Evolutionary conservation across 2,888 invertebrate genomes (phyloP).

Genomic region (Rhingia rostrata): DNA sequence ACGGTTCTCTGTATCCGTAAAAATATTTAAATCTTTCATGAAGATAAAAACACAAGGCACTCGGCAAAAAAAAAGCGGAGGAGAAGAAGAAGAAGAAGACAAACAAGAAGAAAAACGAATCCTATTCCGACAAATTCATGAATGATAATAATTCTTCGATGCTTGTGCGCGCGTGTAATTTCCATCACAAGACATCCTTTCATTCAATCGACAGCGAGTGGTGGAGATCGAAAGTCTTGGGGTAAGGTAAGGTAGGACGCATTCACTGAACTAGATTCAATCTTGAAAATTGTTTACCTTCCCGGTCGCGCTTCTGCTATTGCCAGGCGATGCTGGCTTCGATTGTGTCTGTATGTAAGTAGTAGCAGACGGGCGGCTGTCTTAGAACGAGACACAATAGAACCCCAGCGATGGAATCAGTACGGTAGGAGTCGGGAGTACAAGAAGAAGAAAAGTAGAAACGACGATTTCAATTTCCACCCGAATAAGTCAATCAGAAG

Average conservation of each 20-base stretch:
- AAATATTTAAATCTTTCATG: slow-evolving; percentile 53
- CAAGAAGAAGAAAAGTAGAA: slow-evolving; percentile 38
- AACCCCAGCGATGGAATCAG: slow-evolving; percentile 34
- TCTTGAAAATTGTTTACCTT: slow-evolving; percentile 71
- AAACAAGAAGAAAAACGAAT: slow-evolving; percentile 27
- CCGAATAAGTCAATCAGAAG: slow-evolving; percentile 75
- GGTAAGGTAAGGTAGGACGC: background rate
- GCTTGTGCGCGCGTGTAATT: slow-evolving; percentile 61
- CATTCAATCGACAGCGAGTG: slow-evolving; percentile 14
- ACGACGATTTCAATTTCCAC: slow-evolving; percentile 75
- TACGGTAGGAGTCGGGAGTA: slow-evolving; percentile 7
- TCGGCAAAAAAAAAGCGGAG: background rate
- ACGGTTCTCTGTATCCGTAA: slow-evolving; percentile 25
- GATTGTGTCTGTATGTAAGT: background rate
- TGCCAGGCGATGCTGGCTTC: slow-evolving; percentile 37
- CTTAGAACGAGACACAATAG: slow-evolving; percentile 62
- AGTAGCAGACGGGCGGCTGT: slow-evolving; percentile 54
- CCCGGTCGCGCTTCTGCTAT: slow-evolving; percentile 54
- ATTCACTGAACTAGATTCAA: slow-evolving; percentile 59
- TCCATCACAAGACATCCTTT: slow-evolving; percentile 38
- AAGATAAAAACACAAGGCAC: slow-evolving; percentile 44
- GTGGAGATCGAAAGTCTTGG: background rate
- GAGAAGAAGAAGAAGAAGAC: slow-evolving; percentile 5
- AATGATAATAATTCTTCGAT: slow-evolving; percentile 72
- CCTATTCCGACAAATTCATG: slow-evolving; percentile 69